These are phyloP conservation scores for Emydoidea blandingii DNA, from an alignment of 2,797 vertebrate genomes.

Conservation along the genomic window DNA sequence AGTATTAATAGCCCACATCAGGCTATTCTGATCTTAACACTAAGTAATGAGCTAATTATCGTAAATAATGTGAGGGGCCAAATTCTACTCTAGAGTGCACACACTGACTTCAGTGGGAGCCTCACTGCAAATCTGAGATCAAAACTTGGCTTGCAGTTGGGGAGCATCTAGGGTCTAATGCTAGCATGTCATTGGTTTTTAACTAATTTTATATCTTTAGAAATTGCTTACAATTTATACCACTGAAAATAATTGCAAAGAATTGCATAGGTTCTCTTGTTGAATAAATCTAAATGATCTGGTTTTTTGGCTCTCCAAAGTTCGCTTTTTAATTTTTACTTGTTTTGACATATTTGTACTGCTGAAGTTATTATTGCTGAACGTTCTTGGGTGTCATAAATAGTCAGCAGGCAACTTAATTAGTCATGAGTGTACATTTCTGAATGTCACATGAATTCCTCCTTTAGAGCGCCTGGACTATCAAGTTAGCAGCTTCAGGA, in stretches of 20 bases:
- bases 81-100: accelerated
- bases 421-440: constrained; percentile 52
- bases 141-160: constrained; percentile 13
- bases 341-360: constrained; percentile 50
- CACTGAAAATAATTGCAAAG: constrained; percentile 39
- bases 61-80: neutral
- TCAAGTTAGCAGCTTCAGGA: constrained; percentile 50
- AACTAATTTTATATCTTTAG: constrained; percentile 52
- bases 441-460: constrained; percentile 35
- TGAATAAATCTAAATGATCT: constrained; percentile 49
- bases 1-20: constrained; percentile 3
- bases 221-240: constrained; percentile 27
- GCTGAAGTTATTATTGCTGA: constrained; percentile 46
- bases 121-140: neutral
- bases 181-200: neutral
- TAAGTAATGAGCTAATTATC: constrained; percentile 9
- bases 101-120: constrained; percentile 8
- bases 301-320: constrained; percentile 32
- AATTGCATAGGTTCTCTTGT: constrained; percentile 34
- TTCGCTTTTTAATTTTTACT: constrained; percentile 37
- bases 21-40: constrained; percentile 10
- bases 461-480: constrained; percentile 37
- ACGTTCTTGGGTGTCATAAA: constrained; percentile 42
- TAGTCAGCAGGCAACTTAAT: constrained; percentile 51
- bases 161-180: neutral